Conservation (phyloP, 2,888 invertebrate species). For the Adineta ricciae region DNA sequence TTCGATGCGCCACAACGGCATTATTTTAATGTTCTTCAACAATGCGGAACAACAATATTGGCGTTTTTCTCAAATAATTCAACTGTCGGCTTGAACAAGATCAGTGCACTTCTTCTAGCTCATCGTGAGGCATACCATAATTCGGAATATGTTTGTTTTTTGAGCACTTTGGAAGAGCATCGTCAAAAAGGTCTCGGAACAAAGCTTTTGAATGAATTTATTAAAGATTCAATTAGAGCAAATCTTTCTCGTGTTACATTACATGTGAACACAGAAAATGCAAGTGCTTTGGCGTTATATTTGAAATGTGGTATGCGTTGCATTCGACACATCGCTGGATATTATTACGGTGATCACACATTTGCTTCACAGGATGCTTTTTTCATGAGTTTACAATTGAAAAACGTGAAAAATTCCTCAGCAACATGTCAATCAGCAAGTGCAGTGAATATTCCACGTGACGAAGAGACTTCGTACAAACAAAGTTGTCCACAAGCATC, state of each 20-base stretch:
- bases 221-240: background rate
- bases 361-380: background rate
- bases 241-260: background rate
- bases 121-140: background rate
- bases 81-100: background rate
- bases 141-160: background rate
- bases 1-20: background rate
- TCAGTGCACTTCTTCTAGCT: background rate
- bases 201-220: background rate
- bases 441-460: background rate
- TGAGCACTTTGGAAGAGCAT: background rate
- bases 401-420: background rate
- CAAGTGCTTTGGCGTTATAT: background rate
- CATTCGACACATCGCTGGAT: background rate
- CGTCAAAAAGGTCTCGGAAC: background rate
- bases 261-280: background rate
- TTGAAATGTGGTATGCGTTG: slow-evolving; percentile 10
- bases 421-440: background rate
- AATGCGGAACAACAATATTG: background rate
- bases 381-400: background rate
- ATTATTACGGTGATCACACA: background rate
- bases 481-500: background rate
- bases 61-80: background rate
- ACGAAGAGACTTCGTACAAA: background rate
- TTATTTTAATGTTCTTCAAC: background rate